A percentile compares a stretch with the other conserved stretches of the same genome.
phyloP scores from a whole-genome alignment of 2,797 vertebrate genomes.

The Emydoidea blandingii region DNA sequence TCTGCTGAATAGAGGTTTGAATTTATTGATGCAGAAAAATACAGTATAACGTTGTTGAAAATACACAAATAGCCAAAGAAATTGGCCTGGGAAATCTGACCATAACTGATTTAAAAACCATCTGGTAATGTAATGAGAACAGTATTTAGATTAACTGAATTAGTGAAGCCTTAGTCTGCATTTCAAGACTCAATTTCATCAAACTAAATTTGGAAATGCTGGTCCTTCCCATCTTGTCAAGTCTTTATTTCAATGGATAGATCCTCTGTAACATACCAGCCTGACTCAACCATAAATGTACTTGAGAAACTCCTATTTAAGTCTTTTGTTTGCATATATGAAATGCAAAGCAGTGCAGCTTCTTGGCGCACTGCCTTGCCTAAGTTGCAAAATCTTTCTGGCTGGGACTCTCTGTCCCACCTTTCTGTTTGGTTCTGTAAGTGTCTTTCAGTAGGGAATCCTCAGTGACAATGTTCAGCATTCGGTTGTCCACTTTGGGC shows the following conservation, averaged over 20 bases:
- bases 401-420: background rate
- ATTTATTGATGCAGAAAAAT: background rate
- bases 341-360: fast-evolving
- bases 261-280: background rate
- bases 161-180: background rate
- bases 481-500: slow-evolving; percentile 24
- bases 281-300: background rate
- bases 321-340: background rate
- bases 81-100: background rate
- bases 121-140: background rate
- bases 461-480: slow-evolving; percentile 30
- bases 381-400: slow-evolving; percentile 68
- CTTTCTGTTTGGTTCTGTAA: slow-evolving; percentile 74
- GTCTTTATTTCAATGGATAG: background rate
- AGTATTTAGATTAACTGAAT: background rate
- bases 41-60: background rate
- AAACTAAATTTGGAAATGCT: background rate
- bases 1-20: background rate
- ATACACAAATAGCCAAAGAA: background rate
- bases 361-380: background rate
- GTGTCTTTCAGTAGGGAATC: slow-evolving; percentile 76
- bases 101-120: background rate
- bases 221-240: background rate
- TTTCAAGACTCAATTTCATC: background rate
- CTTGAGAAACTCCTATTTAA: background rate